These are phyloP conservation scores for Dicrostonyx torquatus DNA, from an alignment of 2,797 vertebrate genomes.

Conservation along the genomic window DNA sequence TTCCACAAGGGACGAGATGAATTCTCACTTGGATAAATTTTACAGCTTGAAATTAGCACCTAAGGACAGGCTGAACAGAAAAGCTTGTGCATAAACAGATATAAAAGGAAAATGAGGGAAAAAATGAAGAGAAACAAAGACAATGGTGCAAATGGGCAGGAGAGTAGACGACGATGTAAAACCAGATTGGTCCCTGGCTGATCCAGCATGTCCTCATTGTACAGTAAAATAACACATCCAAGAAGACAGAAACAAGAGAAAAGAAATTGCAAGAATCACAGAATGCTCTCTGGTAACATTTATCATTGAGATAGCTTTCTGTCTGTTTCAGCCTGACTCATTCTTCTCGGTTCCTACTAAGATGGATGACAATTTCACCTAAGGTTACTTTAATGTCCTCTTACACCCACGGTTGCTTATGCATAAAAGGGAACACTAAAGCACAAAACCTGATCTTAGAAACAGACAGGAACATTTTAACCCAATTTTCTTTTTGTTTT, in stretches of 20 bases:
- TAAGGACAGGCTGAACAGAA: neutral
- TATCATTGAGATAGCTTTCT: neutral
- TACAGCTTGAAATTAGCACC: neutral
- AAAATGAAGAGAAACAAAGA: neutral
- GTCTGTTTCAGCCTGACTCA: neutral
- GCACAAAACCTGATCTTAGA: conserved; percentile 36
- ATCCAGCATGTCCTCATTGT: neutral
- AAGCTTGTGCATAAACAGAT: neutral
- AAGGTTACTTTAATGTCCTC: neutral
- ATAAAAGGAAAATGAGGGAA: neutral
- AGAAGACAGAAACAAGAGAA: neutral
- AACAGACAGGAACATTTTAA: neutral
- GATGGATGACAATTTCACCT: neutral
- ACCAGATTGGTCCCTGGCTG: neutral
- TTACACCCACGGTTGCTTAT: neutral
- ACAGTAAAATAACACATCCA: neutral
- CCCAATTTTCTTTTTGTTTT: neutral
- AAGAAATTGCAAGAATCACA: neutral
- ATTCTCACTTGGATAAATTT: neutral
- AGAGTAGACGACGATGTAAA: neutral
- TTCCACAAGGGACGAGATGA: neutral
- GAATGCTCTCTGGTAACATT: neutral
- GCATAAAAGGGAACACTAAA: conserved; percentile 41
- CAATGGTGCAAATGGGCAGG: neutral
- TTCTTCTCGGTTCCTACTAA: neutral